Percentiles rank a stretch among this genome's conserved stretches.
Conservation (phyloP, 1,140 invertebrate species). For the Pseudoatta argentina region DNA sequence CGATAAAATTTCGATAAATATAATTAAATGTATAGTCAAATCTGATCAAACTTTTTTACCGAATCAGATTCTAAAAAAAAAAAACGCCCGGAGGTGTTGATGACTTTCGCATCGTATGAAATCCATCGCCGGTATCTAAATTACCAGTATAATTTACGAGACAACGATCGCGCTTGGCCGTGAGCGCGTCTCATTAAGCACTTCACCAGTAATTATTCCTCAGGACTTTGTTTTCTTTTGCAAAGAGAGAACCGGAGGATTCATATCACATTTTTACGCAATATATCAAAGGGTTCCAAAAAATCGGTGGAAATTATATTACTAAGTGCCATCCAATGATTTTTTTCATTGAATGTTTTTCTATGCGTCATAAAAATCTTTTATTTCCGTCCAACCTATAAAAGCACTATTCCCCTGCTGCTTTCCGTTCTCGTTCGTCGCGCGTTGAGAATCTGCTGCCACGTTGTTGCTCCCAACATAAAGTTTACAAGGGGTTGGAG, state of each 20-base stretch:
- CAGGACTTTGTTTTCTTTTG: not conserved
- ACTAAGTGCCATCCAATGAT: not conserved
- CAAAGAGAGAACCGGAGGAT: not conserved
- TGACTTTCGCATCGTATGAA: not conserved
- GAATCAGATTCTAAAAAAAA: constrained; percentile 26
- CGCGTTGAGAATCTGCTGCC: constrained; percentile 5
- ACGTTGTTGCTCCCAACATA: constrained; percentile 61
- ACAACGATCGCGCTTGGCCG: constrained; percentile 33
- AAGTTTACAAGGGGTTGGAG: constrained; percentile 76
- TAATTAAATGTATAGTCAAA: not conserved
- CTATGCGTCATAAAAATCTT: constrained; percentile 34
- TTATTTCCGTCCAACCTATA: not conserved
- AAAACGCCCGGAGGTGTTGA: not conserved
- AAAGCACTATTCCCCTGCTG: not conserved
- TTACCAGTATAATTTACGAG: constrained; percentile 50
- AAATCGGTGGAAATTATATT: constrained; percentile 24
- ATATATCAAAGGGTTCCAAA: not conserved
- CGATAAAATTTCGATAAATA: not conserved
- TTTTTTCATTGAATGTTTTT: not conserved
- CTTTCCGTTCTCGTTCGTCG: constrained; percentile 2
- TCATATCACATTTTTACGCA: not conserved
- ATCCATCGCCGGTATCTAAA: constrained; percentile 59
- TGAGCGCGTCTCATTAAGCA: constrained; percentile 57
- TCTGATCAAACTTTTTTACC: not conserved
- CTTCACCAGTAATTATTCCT: constrained; percentile 50